A percentile compares a stretch with the other conserved stretches of the same genome.
phyloP scores from a whole-genome alignment of 2,113 vertebrate species.

The Centropus bengalensis region DNA sequence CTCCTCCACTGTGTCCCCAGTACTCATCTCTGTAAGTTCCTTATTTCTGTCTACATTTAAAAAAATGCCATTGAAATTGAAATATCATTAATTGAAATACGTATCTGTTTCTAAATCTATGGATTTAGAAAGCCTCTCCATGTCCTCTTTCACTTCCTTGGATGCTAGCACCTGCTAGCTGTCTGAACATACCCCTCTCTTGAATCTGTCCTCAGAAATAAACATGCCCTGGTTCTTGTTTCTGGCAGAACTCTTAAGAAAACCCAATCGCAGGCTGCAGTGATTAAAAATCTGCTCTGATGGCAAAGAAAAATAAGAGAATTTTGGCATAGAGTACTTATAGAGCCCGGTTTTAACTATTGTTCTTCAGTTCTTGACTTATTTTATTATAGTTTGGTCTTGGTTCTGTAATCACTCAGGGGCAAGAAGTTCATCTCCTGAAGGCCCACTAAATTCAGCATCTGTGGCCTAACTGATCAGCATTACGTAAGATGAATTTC shows the following conservation, averaged over 20 bases:
- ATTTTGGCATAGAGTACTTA: not conserved
- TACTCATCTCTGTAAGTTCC: not conserved
- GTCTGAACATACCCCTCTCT: conserved; percentile 39
- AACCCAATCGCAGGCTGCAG: not conserved
- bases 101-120: not conserved
- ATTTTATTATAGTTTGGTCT: conserved; percentile 23
- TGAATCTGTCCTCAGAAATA: conserved; percentile 51
- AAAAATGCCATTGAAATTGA: not conserved
- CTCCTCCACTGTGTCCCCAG: not conserved
- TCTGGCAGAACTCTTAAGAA: conserved; percentile 35
- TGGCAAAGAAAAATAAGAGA: not conserved
- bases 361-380: conserved; percentile 31
- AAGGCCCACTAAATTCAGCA: conserved; percentile 38
- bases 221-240: conserved; percentile 38
- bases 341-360: not conserved
- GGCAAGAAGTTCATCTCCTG: conserved; percentile 25
- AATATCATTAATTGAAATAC: too few relatives aligned
- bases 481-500: conserved; percentile 21
- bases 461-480: conserved; percentile 25
- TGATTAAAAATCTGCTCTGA: conserved; percentile 40
- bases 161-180: conserved; percentile 11
- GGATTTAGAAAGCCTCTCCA: not conserved
- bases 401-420: conserved; percentile 15
- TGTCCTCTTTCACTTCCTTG: conserved; percentile 34
- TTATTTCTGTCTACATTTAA: not conserved